Percentiles rank a stretch among this genome's conserved stretches.
These are phyloP conservation scores for Cinclus cinclus DNA, from an alignment of 2,113 vertebrate genomes.

Conservation along the genomic window DNA sequence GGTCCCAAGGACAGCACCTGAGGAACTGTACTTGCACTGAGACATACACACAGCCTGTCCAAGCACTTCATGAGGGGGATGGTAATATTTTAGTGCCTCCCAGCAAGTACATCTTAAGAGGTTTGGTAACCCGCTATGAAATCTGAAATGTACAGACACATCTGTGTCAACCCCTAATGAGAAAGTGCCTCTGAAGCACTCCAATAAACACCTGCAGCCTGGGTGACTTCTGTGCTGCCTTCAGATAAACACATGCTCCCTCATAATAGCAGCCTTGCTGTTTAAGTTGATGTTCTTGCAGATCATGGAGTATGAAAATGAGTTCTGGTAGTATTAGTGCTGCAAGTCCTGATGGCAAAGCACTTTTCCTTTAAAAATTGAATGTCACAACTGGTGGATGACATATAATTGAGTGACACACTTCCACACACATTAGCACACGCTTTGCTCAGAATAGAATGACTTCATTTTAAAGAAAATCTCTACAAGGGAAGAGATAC, in stretches of 20 bases:
- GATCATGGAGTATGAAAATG: not conserved
- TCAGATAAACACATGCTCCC: not conserved
- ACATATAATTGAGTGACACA: not conserved
- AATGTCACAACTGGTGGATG: not conserved
- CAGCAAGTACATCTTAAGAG: not conserved
- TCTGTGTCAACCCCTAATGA: not conserved
- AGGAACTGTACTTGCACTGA: not conserved
- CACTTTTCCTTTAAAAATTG: not conserved
- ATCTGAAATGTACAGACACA: not conserved
- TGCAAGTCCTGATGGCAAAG: not conserved
- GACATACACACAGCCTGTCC: not conserved
- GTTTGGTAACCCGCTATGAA: not conserved
- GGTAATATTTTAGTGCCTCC: not conserved
- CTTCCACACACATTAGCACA: not conserved
- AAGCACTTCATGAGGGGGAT: not conserved
- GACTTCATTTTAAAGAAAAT: not conserved
- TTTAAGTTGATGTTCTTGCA: not conserved
- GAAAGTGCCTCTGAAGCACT: not conserved
- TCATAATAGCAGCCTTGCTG: not conserved
- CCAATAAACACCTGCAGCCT: not conserved
- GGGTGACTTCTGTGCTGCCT: not conserved
- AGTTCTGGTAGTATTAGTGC: not conserved
- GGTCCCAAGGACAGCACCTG: not conserved
- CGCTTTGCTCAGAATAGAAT: not conserved
- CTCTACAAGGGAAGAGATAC: not conserved